Evolutionary conservation across 2,113 vertebrate genomes (phyloP).

Genomic region (Myodes glareolus): DNA sequence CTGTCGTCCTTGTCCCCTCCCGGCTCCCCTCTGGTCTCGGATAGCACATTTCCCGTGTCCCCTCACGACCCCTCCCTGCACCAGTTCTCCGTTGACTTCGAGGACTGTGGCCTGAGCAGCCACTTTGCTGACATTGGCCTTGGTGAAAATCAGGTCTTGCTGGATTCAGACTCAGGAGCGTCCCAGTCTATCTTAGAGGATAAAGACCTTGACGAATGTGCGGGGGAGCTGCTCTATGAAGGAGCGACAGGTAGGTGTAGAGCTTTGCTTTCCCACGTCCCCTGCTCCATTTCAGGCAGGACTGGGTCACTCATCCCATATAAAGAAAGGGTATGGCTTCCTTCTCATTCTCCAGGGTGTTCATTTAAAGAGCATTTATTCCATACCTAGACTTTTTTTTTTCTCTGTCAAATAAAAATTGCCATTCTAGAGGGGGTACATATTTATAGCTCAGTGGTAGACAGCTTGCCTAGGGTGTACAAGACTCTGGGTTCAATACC

Average conservation of each 20-base stretch:
- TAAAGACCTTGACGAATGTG: constrained; percentile 78
- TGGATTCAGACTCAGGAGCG: constrained; percentile 80
- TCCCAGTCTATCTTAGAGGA: constrained; percentile 75
- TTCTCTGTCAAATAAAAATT: not conserved
- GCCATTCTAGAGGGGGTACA: not conserved
- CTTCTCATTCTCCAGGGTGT: not conserved
- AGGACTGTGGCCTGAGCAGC: constrained; percentile 84
- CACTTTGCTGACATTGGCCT: constrained; percentile 85
- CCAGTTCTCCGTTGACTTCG: constrained; percentile 84
- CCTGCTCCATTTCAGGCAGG: not conserved
- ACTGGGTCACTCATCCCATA: fast-evolving
- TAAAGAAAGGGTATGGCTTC: not conserved
- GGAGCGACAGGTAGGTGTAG: constrained; percentile 84
- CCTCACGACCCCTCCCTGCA: constrained; percentile 83
- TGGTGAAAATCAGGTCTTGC: constrained; percentile 81
- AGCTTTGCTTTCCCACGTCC: fast-evolving
- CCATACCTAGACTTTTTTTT: not conserved
- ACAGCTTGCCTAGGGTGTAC: not conserved
- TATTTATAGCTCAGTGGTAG: not conserved
- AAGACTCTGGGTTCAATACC: not conserved
- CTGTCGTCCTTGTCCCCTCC: constrained; percentile 92
- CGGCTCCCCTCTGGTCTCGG: constrained; percentile 89
- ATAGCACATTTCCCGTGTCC: constrained; percentile 83
- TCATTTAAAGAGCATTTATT: not conserved
- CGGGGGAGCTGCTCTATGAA: constrained; percentile 80